Base-by-base conservation (phyloP, 2,888 invertebrate species). In the Plebejus anna region DNA sequence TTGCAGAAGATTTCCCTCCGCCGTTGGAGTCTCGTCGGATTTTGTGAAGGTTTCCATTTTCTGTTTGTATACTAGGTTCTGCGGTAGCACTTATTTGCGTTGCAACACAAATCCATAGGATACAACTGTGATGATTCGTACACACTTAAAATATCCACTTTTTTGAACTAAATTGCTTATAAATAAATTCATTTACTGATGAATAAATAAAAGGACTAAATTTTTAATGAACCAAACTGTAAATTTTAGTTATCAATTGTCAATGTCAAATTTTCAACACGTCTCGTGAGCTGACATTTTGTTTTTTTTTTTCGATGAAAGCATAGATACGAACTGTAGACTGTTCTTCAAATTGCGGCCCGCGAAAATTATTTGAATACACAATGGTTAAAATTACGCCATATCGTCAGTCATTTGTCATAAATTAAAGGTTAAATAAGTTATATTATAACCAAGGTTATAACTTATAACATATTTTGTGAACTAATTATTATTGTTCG, bases 1-100 rank as follows among this genome's bases (percentile, higher is more conserved):
- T 80, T 94, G 89, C 76, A 94, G 83, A 4, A 94, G 86, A 82
- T 94, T 94, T 71, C 94, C 94, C 80, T 92, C 93, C 32, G 88
- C 91, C 59, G 87, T 84, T 51, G 88, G 84, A 78, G 86, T 84
- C 80, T 91, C 88, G 79, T 88, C 88, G 28, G 81, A 77, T 81
- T 89, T 89, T 80, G 86, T 89, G 55, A 75, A 78, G 75, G 77
- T 77, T 80, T 80, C 82, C 82, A 83, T 82, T 75, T 79, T 80
- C 38, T 71, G 38, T 73, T 7, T 55, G 61, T 38, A 13, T 11
- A 32, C 70, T 73, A 72, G 1, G 70, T 71, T 77, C 42, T 47
- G 42, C 75, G 57, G 72, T 75, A 51, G 16, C 55, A 55, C 55
- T 73, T 32, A 28, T 51, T 16, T 13, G 55, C 47, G 55, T 32